Evolutionary conservation across 2,113 vertebrate species (phyloP), one percentile per base, ranked within the genome.

Genomic region (Ceratotherium simum): DNA sequence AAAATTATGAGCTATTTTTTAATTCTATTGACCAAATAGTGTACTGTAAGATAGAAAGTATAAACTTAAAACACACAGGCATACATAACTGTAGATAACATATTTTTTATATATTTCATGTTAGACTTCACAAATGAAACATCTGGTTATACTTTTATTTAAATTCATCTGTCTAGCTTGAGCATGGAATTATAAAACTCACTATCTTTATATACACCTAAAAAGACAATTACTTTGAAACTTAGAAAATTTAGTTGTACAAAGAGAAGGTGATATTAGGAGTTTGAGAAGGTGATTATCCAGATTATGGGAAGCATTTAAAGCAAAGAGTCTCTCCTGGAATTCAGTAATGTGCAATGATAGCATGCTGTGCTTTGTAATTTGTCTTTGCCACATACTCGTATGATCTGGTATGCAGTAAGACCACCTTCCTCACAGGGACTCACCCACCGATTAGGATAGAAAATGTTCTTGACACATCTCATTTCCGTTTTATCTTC

Each of bases 51-150:
- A 58, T 17, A 51, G 4, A 51, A 17, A 13, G 8, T 62, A 0
- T 93, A 85, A 92, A 93, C 8, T 39, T 88, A 60, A 93, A 72
- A 84, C 76, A 64, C 13, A 81, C 5, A 51, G n/a, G n/a, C n/a
- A 46, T 72, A 69, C 0, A 48, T 39, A 92, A 75, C 29, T 72
- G 5, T 92, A 94, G 64, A 62, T 76, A 85, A 79, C 31, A 23
- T 33, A 29, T 36, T 92, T 92, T 84, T 91, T 42, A 27, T 84
- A 36, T 79, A 58, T 82, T 80, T 81, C 76, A 90, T 39, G 31
- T 86, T 93, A 91, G 70, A 51, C 78, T 96, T 95, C 27, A 87
- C 64, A 93, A 91, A 85, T 67, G 56, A 89, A 91, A 56, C 76
- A 89, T 73, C 42, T 81, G 36, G 27, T 80, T 89, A 46, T 31